phyloP scores from a whole-genome alignment of 1,140 invertebrate genomes.

The Zaprionus capensis region DNA sequence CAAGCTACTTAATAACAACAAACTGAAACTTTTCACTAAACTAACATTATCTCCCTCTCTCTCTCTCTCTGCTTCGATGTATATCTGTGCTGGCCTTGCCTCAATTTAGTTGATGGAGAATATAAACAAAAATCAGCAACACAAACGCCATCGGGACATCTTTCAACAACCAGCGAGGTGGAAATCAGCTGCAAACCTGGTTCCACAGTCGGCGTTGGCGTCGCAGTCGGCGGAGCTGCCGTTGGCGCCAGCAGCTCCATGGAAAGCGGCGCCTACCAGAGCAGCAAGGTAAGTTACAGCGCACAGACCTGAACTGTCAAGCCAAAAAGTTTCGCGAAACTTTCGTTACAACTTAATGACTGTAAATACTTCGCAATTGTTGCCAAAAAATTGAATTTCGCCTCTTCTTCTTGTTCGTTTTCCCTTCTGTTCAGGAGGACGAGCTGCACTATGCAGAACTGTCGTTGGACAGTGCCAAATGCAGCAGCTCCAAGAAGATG shows the following conservation, averaged over 20 bases:
- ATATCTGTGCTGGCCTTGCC: constrained; percentile 12
- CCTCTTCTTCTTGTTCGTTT: constrained; percentile 8
- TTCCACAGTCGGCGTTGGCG: constrained; percentile 58
- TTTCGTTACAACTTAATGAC: constrained; percentile 37
- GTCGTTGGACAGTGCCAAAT: constrained; percentile 83
- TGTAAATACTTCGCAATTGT: constrained; percentile 54
- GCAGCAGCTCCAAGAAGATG: constrained; percentile 58
- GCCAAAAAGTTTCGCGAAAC: constrained; percentile 52
- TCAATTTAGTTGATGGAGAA: constrained; percentile 81
- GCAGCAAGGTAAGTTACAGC: constrained; percentile 75
- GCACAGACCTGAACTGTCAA: constrained; percentile 36
- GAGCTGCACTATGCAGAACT: constrained; percentile 91
- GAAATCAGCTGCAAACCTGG: constrained; percentile 84
- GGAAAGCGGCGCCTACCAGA: constrained; percentile 78
- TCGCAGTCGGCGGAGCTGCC: constrained; percentile 14
- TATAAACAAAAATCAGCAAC: constrained; percentile 85
- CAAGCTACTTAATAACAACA: constrained; percentile 66
- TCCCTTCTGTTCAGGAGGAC: constrained; percentile 81
- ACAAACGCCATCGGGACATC: constrained; percentile 84
- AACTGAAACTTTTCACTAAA: constrained; percentile 68
- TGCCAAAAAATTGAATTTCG: constrained; percentile 17
- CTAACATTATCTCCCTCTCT: constrained; percentile 24
- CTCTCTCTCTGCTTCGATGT: neutral
- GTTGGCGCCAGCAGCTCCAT: constrained; percentile 56
- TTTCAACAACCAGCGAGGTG: constrained; percentile 83